Percentiles rank a stretch among this genome's conserved stretches.
Conservation (phyloP, 2,797 vertebrate species). For the Labeo calbasu region DNA sequence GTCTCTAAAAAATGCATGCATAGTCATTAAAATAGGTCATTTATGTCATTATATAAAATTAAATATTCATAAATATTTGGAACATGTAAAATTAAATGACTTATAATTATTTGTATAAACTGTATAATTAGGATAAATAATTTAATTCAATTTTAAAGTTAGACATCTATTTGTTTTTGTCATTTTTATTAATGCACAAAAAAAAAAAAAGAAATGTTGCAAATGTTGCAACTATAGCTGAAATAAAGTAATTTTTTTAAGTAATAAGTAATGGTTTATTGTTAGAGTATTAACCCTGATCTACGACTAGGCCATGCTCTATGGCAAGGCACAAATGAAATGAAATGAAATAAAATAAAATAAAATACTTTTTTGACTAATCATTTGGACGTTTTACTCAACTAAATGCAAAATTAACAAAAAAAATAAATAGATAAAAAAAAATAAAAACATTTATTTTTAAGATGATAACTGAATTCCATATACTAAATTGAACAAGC, state of each 20-base stretch:
- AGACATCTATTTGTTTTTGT: not conserved
- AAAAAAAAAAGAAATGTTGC: not conserved
- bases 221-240: not conserved
- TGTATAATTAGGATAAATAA: not conserved
- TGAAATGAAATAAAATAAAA: too few species aligned
- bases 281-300: not conserved
- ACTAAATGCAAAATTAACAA: too few species aligned
- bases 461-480: too few species aligned
- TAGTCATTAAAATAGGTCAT: not conserved
- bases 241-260: not conserved
- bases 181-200: not conserved
- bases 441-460: too few species aligned
- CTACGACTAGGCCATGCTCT: not conserved
- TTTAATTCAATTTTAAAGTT: not conserved
- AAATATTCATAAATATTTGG: not conserved
- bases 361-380: too few species aligned
- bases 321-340: too few species aligned
- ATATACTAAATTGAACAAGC: too few species aligned
- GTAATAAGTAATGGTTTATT: not conserved
- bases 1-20: not conserved
- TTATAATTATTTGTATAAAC: not conserved
- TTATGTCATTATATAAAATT: not conserved
- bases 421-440: too few species aligned
- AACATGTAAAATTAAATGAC: not conserved
- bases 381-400: too few species aligned